Conservation (phyloP, 2,113 vertebrate species). For the Gasterosteus nipponicus region DNA sequence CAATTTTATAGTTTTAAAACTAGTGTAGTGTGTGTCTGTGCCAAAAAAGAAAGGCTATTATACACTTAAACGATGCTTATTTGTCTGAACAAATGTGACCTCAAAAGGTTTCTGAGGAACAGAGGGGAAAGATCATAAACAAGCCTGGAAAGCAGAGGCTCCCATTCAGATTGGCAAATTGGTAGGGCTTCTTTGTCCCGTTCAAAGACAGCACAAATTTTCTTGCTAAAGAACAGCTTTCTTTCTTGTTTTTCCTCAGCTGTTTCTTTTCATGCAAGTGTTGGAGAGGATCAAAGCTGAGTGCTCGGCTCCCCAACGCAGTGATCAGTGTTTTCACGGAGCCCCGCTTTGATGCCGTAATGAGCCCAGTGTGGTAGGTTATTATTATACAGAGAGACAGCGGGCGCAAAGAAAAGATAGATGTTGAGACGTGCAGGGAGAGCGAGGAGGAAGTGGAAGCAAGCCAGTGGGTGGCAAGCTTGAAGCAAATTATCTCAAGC, state of each 20-base stretch:
- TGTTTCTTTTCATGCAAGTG: constrained; percentile 50
- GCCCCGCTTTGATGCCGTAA: constrained; percentile 67
- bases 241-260: constrained; percentile 20
- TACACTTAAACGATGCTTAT: not conserved
- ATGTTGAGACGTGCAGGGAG: constrained; percentile 44
- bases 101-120: not conserved
- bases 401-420: constrained; percentile 30
- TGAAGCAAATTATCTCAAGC: constrained; percentile 36
- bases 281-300: constrained; percentile 60
- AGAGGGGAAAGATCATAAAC: constrained; percentile 17
- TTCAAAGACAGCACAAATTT: constrained; percentile 31
- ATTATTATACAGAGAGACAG: constrained; percentile 64
- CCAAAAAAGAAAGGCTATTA: not conserved
- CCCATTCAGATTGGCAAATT: constrained; percentile 16
- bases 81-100: not conserved
- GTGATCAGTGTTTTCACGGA: constrained; percentile 57
- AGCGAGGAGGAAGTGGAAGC: constrained; percentile 32
- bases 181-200: not conserved
- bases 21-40: not conserved
- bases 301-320: constrained; percentile 45
- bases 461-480: constrained; percentile 52
- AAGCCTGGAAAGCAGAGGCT: not conserved
- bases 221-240: constrained; percentile 21
- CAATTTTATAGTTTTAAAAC: not conserved
- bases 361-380: constrained; percentile 62